Conservation (phyloP, 2,113 vertebrate genomes). For the Spea multiplicata region DNA sequence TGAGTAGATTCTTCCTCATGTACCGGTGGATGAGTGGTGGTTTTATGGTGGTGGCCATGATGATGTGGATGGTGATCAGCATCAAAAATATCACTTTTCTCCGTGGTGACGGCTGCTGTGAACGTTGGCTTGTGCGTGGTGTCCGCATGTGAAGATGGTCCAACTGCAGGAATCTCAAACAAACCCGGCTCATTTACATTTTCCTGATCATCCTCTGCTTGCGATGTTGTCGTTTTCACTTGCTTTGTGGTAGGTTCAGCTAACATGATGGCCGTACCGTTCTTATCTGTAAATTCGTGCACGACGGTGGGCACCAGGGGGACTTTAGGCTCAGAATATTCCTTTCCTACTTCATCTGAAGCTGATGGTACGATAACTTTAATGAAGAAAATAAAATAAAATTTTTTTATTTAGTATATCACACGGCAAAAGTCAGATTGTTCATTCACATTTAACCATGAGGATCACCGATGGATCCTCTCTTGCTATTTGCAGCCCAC, state of each 20-base stretch:
- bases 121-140: slow-evolving; percentile 44
- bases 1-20: not conserved
- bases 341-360: not conserved
- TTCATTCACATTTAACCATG: no score
- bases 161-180: slow-evolving; percentile 21
- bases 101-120: slow-evolving; percentile 41
- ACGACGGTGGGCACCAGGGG: not conserved
- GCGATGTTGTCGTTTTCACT: slow-evolving; percentile 39
- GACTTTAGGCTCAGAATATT: no score
- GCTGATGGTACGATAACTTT: not conserved
- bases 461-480: no score
- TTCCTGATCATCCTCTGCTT: slow-evolving; percentile 38
- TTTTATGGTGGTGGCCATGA: slow-evolving; percentile 33
- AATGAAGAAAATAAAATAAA: no score
- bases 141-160: slow-evolving; percentile 41
- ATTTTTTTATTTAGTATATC: no score
- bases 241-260: not conserved
- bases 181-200: slow-evolving; percentile 19
- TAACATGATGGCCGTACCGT: not conserved
- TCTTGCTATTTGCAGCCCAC: no score
- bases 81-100: not conserved
- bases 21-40: not conserved
- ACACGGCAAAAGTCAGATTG: no score
- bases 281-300: slow-evolving; percentile 1
- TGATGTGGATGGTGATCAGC: slow-evolving; percentile 22